These are phyloP conservation scores for Cygnus atratus DNA, from an alignment of 2,113 vertebrate species.

Conservation along the genomic window DNA sequence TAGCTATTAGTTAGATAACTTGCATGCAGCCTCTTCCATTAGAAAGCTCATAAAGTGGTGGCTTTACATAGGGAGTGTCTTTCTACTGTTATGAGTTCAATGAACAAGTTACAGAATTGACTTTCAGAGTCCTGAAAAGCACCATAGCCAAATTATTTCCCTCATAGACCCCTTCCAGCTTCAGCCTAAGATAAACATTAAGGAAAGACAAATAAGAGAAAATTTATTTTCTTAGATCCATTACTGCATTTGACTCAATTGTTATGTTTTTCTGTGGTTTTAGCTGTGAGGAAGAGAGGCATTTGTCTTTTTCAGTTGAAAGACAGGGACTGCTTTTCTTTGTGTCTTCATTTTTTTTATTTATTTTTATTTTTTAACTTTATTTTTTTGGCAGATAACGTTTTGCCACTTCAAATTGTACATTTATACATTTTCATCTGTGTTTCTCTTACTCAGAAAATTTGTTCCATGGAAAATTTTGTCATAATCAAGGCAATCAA, in stretches of 20 bases:
- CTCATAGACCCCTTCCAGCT: background rate
- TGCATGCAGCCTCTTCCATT: background rate
- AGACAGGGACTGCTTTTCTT: background rate
- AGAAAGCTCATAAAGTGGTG: background rate
- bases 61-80: background rate
- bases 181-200: background rate
- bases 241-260: background rate
- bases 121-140: background rate
- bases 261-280: background rate
- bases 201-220: background rate
- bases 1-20: background rate
- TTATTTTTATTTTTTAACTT: too few species aligned
- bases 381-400: too few species aligned
- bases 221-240: background rate
- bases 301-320: background rate
- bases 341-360: background rate
- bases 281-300: background rate
- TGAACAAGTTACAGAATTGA: background rate
- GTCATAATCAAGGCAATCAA: background rate
- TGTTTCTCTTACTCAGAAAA: background rate
- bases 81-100: background rate
- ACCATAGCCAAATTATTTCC: background rate
- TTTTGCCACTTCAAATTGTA: background rate
- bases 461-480: background rate
- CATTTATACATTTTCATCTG: background rate